phyloP scores from a whole-genome alignment of 2,113 vertebrate genomes.

The Fulica atra region DNA sequence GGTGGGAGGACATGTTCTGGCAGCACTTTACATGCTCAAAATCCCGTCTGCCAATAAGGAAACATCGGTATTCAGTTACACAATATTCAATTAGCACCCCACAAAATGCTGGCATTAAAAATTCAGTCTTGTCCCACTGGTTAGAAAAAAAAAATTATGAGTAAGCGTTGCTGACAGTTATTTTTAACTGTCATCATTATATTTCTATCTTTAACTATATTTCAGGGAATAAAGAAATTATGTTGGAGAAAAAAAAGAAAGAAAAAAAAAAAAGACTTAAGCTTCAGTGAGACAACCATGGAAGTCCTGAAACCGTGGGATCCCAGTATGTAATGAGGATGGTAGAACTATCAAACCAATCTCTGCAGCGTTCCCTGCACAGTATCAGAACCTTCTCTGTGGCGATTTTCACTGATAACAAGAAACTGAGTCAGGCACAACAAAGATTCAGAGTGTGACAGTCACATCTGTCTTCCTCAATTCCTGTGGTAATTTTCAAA shows the following conservation, averaged over 20 bases:
- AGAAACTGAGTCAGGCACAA: background rate
- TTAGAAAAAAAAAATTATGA: background rate
- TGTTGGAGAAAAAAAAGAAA: no score
- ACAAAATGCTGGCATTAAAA: background rate
- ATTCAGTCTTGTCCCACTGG: background rate
- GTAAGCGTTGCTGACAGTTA: background rate
- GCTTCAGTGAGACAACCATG: background rate
- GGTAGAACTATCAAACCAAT: background rate
- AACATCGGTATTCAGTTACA: background rate
- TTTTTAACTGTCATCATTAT: background rate
- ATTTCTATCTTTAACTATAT: background rate
- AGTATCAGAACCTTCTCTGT: background rate
- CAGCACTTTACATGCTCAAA: background rate
- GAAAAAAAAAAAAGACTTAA: background rate
- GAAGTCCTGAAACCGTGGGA: background rate
- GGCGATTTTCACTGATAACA: background rate
- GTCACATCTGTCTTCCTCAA: background rate
- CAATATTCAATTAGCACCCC: background rate
- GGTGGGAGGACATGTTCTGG: background rate
- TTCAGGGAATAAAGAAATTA: background rate
- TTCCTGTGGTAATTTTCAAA: background rate
- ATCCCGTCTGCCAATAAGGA: background rate
- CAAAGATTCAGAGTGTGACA: accelerated
- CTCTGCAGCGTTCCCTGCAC: background rate
- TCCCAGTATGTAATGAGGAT: background rate